Percentiles rank a stretch among this genome's conserved stretches.
Evolutionary conservation across 2,888 invertebrate species (phyloP).

Genomic region (Altica lythri): DNA sequence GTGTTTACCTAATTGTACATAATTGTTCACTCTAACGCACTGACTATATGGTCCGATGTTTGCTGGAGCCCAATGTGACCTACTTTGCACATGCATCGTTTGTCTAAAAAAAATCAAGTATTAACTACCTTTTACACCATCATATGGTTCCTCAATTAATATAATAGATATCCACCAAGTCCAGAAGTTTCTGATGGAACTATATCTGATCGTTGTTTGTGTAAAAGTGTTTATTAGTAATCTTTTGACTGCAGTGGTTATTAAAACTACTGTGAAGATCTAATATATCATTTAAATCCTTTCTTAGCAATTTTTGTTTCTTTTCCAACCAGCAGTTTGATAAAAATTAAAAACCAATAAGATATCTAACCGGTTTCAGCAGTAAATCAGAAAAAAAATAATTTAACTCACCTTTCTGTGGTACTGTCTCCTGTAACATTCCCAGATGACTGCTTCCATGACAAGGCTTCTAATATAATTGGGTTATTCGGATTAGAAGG

Average conservation of each 20-base stretch:
- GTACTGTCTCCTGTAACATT: conserved; percentile 42
- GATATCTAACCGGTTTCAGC: no score
- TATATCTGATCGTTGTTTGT: neutral
- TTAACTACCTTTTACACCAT: neutral
- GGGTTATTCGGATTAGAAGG: conserved; percentile 74
- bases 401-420: conserved; percentile 46
- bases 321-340: no score
- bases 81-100: conserved; percentile 93
- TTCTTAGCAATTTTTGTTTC: no score
- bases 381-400: no score
- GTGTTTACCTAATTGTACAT: conserved; percentile 29
- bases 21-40: conserved; percentile 71
- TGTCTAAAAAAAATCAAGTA: conserved; percentile 57
- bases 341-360: no score
- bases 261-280: no score
- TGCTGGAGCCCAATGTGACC: conserved; percentile 98
- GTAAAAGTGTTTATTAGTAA: neutral
- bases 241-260: neutral
- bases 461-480: conserved; percentile 77
- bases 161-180: neutral
- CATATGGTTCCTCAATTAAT: no score
- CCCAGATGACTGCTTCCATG: conserved; percentile 58
- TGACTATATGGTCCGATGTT: conserved; percentile 97
- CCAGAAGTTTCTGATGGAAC: neutral
- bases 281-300: no score